Evolutionary conservation across 2,113 vertebrate species (phyloP), one percentile per base, ranked within the genome.

Genomic region (Corythaixoides concolor): DNA sequence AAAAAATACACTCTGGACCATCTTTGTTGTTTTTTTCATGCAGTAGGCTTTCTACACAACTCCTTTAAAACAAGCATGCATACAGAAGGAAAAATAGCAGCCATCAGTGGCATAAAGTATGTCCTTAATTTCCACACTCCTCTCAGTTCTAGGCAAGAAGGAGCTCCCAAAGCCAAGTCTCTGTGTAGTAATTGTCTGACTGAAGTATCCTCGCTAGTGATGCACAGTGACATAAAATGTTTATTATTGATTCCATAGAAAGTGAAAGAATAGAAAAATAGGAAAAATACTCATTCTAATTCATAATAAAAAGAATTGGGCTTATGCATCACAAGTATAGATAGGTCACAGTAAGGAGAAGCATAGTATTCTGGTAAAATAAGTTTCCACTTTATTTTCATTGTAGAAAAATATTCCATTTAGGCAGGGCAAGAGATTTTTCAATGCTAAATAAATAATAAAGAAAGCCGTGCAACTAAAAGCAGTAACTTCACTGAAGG

Each of bases 1-100:
- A 77, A 95, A 87, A 96, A 92, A 95, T 66, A 94, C 53, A 59
- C 84, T 73, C n/a, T 8, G 16, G 53, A 39, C 50, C 58, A 94
- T 95, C 60, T 76, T 67, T 59, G 67, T 66, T 96, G 77, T 2
- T 88, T 96, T 96, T 88, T 63, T 33, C 85, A 74, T 24, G 66
- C 73, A 73, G 33, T 39, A 68, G 91, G 37, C 41, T 79, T 69
- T 87, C 66, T 73, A 55, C 63, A 56, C 8, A 1, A 60, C 35
- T 70, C 37, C n/a, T 89, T 89, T 89, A 82, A 75, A 96, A 87
- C 26, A 85, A 72, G 39, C 39, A 16, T 30, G 21, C 27, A 50
- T 5, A 12, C 30, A 79, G 66, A 91, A 43, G 20, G 55, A 74
- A 55, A 75, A 95, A 62, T 3, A 76, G 41, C 21, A 96, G 55